Percentiles rank a stretch among this genome's conserved stretches.
These are phyloP conservation scores for Molothrus aeneus DNA, from an alignment of 2,797 vertebrate species.

Conservation along the genomic window DNA sequence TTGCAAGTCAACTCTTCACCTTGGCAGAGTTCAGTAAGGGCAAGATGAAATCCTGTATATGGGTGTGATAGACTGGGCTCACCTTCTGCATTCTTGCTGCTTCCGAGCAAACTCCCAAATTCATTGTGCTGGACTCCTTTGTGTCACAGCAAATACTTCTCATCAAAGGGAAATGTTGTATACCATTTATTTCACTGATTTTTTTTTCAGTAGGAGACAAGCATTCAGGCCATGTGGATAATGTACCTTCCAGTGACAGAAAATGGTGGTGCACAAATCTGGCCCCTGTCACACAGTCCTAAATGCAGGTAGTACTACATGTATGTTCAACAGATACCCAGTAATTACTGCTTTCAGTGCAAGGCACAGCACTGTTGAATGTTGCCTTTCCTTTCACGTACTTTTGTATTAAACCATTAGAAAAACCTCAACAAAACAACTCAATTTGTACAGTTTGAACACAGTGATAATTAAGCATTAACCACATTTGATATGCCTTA, in stretches of 20 bases:
- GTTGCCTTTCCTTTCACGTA: neutral
- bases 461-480: neutral
- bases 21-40: neutral
- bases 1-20: neutral
- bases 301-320: neutral
- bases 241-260: neutral
- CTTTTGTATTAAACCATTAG: neutral
- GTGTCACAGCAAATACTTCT: neutral
- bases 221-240: neutral
- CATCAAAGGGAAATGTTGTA: neutral
- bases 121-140: neutral
- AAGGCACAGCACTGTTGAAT: neutral
- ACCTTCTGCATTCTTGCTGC: neutral
- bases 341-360: neutral
- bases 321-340: neutral
- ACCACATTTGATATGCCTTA: neutral
- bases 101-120: neutral
- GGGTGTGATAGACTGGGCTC: neutral
- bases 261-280: neutral
- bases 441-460: neutral
- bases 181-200: neutral
- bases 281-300: neutral
- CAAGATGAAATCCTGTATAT: neutral
- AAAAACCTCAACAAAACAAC: neutral
- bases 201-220: neutral